These are phyloP conservation scores for Pelobates fuscus DNA, from an alignment of 2,113 vertebrate species.

Conservation along the genomic window DNA sequence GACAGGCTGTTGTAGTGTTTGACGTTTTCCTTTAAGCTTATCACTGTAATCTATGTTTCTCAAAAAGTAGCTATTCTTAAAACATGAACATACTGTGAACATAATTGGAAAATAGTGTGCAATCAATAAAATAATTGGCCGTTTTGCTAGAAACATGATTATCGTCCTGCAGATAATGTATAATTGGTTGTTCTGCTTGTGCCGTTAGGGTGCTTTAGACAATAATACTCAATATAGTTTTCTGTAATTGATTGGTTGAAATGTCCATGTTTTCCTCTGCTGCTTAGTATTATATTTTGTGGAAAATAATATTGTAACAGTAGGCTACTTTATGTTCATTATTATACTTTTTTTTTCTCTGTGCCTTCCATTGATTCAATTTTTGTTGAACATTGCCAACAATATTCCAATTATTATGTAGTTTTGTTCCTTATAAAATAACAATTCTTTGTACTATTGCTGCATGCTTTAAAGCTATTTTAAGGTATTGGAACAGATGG, in stretches of 20 bases:
- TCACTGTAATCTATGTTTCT: too few species aligned
- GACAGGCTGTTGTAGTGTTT: too few species aligned
- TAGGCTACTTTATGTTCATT: neutral
- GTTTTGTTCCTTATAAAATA: too few species aligned
- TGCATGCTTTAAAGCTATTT: too few species aligned
- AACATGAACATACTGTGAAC: constrained; percentile 20
- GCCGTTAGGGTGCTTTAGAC: neutral
- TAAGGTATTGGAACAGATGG: too few species aligned
- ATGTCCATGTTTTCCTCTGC: neutral
- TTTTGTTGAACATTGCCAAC: neutral
- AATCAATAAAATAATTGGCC: constrained; percentile 39
- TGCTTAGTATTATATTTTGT: neutral
- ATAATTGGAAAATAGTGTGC: constrained; percentile 31
- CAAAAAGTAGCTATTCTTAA: constrained; percentile 3
- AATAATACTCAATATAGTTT: constrained; percentile 8
- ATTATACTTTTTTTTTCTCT: neutral
- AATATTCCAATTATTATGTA: too few species aligned
- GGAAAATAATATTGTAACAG: neutral
- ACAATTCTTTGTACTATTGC: too few species aligned
- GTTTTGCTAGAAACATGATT: neutral
- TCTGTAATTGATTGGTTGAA: constrained; percentile 6
- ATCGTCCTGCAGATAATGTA: constrained; percentile 12
- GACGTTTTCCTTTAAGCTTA: too few species aligned
- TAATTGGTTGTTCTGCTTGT: constrained; percentile 24
- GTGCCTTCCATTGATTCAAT: neutral